Evolutionary conservation across 2,797 vertebrate species (phyloP), one percentile per base, ranked within the genome.

Genomic region (Pangasius djambal): DNA sequence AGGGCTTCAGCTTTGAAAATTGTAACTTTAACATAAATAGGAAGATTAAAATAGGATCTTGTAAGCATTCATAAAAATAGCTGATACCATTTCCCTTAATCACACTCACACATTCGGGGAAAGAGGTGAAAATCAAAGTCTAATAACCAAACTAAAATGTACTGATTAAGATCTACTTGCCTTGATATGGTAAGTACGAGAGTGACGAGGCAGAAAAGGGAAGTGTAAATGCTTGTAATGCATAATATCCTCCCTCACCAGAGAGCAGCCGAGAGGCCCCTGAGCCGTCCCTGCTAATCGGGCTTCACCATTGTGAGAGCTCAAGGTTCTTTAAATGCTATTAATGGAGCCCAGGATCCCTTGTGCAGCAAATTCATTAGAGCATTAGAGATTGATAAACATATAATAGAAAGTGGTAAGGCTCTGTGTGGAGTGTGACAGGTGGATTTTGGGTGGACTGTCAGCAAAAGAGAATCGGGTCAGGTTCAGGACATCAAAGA

Each of bases 371-470:
- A 92, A 95, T 95, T 95, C 95, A 79, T 79, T 79, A 9, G 77
- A 55, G 77, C 50, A 96, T 95, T 94, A 97, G 93, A 95, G 93
- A 93, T 91, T 94, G 93, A 95, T 95, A 96, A 97, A 95, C 94
- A 95, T 95, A 95, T 94, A 95, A 94, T 94, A 93, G 93, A 94
- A 92, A 93, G 92, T 93, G 95, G 94, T 96, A 94, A 95, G 92
- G 90, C 92, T 85, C 92, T 92, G 94, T 92, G 91, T 93, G 91
- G 89, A 89, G 92, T 89, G 93, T 88, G 91, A 93, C 28, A 90
- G 87, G 85, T 61, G 28, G 72, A 34, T 86, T 86, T 77, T 59
- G 55, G 18, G 18, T 63, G 55, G 34, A 86, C 37, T 13, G 28
- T 48, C 37, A 57, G 40, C 59, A 48, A 48, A n/a, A 48, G 6